These are phyloP conservation scores for Petrocephalus microphthalmus DNA, from an alignment of 2,113 vertebrate species.

Conservation along the genomic window DNA sequence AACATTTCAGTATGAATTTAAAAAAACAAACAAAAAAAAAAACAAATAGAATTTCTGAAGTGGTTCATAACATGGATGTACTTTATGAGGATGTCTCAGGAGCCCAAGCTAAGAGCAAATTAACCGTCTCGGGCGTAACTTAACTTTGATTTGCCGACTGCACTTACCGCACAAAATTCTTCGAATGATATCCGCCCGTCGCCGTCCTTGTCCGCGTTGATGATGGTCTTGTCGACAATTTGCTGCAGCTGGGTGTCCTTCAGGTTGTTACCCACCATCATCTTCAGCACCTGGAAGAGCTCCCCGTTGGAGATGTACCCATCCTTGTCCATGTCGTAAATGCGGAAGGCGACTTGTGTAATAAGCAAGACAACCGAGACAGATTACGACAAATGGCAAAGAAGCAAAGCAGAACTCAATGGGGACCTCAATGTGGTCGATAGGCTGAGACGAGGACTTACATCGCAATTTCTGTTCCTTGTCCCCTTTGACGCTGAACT, in stretches of 20 bases:
- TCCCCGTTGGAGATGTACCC: slow-evolving; percentile 88
- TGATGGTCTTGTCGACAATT: slow-evolving; percentile 92
- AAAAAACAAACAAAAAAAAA: neutral
- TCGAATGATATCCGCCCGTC: slow-evolving; percentile 90
- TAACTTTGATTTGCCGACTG: neutral
- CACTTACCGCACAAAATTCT: slow-evolving; percentile 86
- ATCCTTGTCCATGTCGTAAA: slow-evolving; percentile 89
- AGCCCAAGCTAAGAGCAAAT: neutral
- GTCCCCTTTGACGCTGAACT: slow-evolving; percentile 89
- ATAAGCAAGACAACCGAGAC: neutral
- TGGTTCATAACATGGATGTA: neutral
- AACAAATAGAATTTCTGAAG: neutral
- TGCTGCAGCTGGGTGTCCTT: slow-evolving; percentile 91
- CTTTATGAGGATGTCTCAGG: neutral
- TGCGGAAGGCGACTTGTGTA: slow-evolving; percentile 76
- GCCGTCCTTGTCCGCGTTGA: slow-evolving; percentile 88
- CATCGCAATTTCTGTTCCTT: slow-evolving; percentile 87
- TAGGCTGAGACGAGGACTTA: slow-evolving; percentile 59
- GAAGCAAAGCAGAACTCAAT: neutral
- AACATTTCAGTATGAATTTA: neutral
- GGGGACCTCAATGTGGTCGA: neutral
- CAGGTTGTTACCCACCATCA: slow-evolving; percentile 92
- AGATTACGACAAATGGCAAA: neutral
- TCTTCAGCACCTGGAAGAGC: slow-evolving; percentile 88
- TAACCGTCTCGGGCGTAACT: neutral